These are phyloP conservation scores for Panthera leo DNA, from an alignment of 2,113 vertebrate species.

Conservation along the genomic window DNA sequence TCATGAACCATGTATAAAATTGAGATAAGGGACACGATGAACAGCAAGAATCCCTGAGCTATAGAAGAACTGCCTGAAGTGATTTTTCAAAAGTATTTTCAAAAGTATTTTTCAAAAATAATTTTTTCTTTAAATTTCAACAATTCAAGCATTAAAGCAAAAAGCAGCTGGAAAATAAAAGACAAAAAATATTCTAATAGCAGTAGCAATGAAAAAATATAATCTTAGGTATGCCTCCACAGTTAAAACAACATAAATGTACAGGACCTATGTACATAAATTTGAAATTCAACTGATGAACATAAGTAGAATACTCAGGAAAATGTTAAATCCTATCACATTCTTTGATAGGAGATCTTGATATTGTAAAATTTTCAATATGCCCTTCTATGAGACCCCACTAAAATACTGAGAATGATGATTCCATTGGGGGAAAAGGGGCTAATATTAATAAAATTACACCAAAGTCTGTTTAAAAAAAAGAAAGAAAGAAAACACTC, in stretches of 20 bases:
- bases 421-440: neutral
- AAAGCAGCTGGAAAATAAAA: neutral
- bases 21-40: rapidly evolving
- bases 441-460: neutral
- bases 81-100: neutral
- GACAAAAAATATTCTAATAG: neutral
- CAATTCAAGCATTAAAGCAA: neutral
- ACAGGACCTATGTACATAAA: neutral
- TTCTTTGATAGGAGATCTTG: neutral
- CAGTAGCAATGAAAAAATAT: neutral
- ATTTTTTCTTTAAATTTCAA: neutral
- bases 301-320: neutral
- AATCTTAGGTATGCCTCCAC: neutral
- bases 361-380: neutral
- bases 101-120: neutral
- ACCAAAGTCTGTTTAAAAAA: neutral
- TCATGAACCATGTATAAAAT: neutral
- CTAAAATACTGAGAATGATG: neutral
- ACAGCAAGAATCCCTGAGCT: neutral
- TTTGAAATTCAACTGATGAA: neutral
- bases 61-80: neutral
- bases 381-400: neutral
- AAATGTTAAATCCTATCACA: neutral
- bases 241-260: neutral
- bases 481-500: neutral